A percentile compares a stretch with the other conserved stretches of the same genome.
These are phyloP conservation scores for Apostichopus japonicus DNA, from an alignment of 35 echinoderm and acorn worm genomes.

Conservation along the genomic window DNA sequence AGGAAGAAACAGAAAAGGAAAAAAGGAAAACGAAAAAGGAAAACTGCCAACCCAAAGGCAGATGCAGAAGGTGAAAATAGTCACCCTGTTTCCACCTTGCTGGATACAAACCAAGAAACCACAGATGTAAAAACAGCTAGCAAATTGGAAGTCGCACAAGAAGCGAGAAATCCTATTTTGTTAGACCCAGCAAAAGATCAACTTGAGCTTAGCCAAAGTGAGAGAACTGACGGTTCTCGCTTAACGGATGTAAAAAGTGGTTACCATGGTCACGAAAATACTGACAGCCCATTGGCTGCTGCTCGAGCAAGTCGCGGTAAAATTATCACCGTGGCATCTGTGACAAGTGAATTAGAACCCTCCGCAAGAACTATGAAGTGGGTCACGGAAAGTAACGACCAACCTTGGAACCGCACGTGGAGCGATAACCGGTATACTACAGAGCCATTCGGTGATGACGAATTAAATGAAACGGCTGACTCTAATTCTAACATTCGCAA, in stretches of 20 bases:
- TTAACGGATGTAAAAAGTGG: background rate
- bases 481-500: slow-evolving; percentile 33
- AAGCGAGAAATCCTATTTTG: slow-evolving; percentile 25
- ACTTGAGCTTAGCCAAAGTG: background rate
- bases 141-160: slow-evolving; percentile 34
- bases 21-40: background rate
- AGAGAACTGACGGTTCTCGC: background rate
- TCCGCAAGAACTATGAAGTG: slow-evolving; percentile 1
- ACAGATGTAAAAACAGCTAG: background rate
- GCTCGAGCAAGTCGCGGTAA: background rate
- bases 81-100: slow-evolving; percentile 15
- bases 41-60: background rate
- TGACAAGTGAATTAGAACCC: slow-evolving; percentile 33
- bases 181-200: slow-evolving; percentile 18
- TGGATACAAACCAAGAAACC: background rate
- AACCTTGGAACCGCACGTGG: background rate
- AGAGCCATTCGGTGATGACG: background rate
- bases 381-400: slow-evolving; percentile 40
- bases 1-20: slow-evolving; percentile 42
- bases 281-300: background rate
- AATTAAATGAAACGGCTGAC: background rate
- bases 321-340: slow-evolving; percentile 33
- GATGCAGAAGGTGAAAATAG: background rate
- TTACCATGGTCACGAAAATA: background rate
- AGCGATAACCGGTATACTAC: background rate